Conservation (phyloP, 2,888 invertebrate species). For the Myopa testacea region DNA sequence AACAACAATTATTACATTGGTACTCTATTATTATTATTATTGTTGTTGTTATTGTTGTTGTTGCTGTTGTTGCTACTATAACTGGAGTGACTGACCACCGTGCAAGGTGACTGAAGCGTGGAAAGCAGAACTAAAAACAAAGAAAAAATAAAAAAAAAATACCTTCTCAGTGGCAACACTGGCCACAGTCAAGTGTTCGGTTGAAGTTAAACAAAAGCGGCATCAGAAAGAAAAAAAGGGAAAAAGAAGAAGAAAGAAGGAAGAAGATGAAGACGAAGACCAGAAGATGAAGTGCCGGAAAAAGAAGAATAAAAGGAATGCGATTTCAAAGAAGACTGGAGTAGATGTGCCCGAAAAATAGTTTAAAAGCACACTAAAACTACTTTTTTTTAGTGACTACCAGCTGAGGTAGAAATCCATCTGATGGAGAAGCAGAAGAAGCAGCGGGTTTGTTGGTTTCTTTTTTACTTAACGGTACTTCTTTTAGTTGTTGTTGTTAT, state of each 20-base stretch:
- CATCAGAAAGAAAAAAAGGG: not conserved
- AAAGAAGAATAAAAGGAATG: not conserved
- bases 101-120: slow-evolving; percentile 1
- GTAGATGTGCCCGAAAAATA: not conserved
- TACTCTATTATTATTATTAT: not conserved
- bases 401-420: too few species aligned
- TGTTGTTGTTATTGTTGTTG: not conserved
- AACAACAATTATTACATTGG: not conserved
- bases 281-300: not conserved
- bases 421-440: not conserved
- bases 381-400: too few species aligned
- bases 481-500: too few species aligned
- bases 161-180: not conserved
- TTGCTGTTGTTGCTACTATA: not conserved
- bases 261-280: not conserved
- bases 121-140: not conserved
- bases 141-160: slow-evolving; percentile 1
- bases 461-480: not conserved
- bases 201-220: not conserved
- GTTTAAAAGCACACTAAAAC: not conserved
- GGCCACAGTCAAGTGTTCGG: not conserved
- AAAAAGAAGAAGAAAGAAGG: not conserved
- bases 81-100: not conserved
- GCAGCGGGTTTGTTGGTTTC: too few species aligned
- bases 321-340: not conserved